Evolutionary conservation across 2,797 vertebrate genomes (phyloP).

Genomic region (Pitangus sulphuratus): DNA sequence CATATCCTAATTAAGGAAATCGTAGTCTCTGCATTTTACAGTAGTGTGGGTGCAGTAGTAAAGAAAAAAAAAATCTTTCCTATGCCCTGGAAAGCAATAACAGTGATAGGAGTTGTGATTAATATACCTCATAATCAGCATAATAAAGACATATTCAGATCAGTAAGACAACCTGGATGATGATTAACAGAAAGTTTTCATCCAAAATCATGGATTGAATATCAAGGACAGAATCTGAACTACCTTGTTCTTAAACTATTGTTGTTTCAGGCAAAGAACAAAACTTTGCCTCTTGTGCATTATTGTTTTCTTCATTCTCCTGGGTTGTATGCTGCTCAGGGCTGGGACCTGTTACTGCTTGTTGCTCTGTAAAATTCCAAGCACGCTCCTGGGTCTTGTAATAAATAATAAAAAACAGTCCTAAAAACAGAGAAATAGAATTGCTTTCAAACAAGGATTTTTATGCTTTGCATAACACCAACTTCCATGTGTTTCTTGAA

Average conservation of each 20-base stretch:
- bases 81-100: not conserved
- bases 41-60: not conserved
- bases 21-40: not conserved
- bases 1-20: not conserved
- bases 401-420: not conserved
- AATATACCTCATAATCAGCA: not conserved
- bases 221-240: not conserved
- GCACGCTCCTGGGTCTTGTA: not conserved
- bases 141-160: not conserved
- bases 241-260: not conserved
- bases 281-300: not conserved
- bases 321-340: not conserved
- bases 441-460: not conserved
- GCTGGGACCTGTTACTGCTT: not conserved
- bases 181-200: not conserved
- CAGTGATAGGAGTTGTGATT: not conserved
- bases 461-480: not conserved
- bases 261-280: not conserved
- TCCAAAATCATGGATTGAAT: not conserved
- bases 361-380: not conserved
- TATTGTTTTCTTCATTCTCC: not conserved
- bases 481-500: not conserved
- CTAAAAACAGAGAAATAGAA: not conserved
- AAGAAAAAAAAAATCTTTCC: not conserved
- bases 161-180: not conserved